phyloP scores from a whole-genome alignment of 2,113 vertebrate genomes.

The Lagopus muta region DNA sequence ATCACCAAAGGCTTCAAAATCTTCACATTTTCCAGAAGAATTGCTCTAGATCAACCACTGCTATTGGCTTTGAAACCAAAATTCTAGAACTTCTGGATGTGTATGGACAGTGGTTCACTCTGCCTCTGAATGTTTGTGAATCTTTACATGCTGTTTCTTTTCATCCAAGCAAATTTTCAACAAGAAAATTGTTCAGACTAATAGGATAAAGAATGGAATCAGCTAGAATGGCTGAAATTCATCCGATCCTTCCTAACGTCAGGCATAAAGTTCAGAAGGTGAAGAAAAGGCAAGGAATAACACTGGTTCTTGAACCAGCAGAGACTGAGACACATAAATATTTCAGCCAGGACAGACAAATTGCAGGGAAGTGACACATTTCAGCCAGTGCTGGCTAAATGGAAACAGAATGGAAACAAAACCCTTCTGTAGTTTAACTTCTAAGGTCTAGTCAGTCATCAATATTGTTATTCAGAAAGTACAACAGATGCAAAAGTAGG shows the following conservation, averaged over 20 bases:
- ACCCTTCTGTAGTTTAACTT: background rate
- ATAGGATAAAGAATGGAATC: background rate
- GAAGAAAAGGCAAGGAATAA: background rate
- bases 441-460: background rate
- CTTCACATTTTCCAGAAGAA: background rate
- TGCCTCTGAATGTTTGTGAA: background rate
- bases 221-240: background rate
- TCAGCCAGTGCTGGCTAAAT: background rate
- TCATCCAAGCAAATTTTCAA: background rate
- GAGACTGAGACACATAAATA: background rate
- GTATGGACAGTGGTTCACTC: background rate
- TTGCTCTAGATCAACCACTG: background rate
- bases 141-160: background rate
- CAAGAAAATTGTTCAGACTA: background rate
- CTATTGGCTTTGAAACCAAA: background rate
- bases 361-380: background rate
- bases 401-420: background rate
- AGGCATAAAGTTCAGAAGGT: background rate
- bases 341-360: conserved; percentile 10
- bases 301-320: background rate
- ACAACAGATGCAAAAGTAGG: background rate
- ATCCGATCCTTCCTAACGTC: background rate
- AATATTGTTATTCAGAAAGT: background rate
- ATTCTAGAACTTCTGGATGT: background rate
- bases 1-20: background rate